Evolutionary conservation across 2,113 vertebrate genomes (phyloP).

Genomic region (Sylvietta virens): DNA sequence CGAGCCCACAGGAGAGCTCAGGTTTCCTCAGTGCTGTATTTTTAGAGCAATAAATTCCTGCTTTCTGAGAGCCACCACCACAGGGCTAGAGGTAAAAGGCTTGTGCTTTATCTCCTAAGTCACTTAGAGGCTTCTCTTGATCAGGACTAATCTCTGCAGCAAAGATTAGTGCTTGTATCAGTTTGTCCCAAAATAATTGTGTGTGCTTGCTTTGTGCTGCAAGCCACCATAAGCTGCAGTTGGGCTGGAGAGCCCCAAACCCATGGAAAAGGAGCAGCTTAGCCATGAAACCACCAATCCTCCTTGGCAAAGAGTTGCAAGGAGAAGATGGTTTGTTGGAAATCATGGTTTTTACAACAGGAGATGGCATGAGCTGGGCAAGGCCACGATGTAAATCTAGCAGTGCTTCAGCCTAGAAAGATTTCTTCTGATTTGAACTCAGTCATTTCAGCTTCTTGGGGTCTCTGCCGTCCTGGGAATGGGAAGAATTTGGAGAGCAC

Average conservation of each 20-base stretch:
- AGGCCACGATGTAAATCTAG: neutral
- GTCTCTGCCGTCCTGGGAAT: neutral
- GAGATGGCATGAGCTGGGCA: neutral
- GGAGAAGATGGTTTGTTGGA: neutral
- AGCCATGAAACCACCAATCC: neutral
- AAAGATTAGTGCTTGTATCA: constrained; percentile 51
- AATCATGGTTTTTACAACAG: neutral
- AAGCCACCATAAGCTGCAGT: neutral
- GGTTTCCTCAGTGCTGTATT: neutral
- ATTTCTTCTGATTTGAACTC: neutral
- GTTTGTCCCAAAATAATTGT: constrained; percentile 40
- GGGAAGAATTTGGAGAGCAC: neutral
- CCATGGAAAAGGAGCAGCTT: neutral
- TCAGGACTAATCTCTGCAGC: constrained; percentile 50
- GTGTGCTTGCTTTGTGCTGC: neutral
- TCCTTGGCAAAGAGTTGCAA: neutral
- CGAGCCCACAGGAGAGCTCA: neutral
- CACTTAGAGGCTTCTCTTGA: constrained; percentile 25
- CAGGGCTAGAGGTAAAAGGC: constrained; percentile 15
- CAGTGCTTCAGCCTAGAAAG: neutral
- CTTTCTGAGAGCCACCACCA: neutral
- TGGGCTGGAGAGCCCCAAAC: neutral
- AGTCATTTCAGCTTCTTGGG: neutral
- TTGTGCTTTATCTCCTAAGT: constrained; percentile 22
- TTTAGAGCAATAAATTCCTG: neutral